phyloP scores from a whole-genome alignment of 2,113 vertebrate species.

The Panthera leo region DNA sequence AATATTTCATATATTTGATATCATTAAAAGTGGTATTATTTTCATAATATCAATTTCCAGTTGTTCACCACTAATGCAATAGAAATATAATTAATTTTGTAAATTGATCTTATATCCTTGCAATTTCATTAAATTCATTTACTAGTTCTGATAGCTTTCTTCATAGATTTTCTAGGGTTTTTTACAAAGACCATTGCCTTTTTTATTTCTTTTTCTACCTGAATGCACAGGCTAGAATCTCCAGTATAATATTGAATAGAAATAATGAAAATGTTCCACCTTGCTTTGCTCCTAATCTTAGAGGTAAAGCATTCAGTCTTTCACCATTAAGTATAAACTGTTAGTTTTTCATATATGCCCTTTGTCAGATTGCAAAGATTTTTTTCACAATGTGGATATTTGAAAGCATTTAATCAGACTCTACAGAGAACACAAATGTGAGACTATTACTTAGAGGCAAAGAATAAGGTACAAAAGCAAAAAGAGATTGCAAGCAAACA shows the following conservation, averaged over 20 bases:
- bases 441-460: background rate
- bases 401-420: background rate
- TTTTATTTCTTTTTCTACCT: constrained; percentile 10
- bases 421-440: background rate
- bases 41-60: background rate
- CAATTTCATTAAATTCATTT: background rate
- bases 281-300: background rate
- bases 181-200: background rate
- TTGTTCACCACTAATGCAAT: background rate
- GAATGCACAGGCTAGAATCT: background rate
- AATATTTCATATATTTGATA: background rate
- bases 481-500: background rate
- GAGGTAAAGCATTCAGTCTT: background rate
- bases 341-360: background rate
- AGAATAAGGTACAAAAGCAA: background rate
- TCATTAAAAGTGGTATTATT: background rate
- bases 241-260: background rate
- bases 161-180: background rate
- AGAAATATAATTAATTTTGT: background rate
- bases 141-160: background rate
- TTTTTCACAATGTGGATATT: background rate
- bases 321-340: background rate
- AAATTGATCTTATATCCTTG: background rate
- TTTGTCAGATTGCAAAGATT: background rate
- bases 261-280: background rate